A percentile compares a stretch with the other conserved stretches of the same genome.
These are phyloP conservation scores for Agapostemon virescens DNA, from an alignment of 2,888 invertebrate genomes.

Conservation along the genomic window DNA sequence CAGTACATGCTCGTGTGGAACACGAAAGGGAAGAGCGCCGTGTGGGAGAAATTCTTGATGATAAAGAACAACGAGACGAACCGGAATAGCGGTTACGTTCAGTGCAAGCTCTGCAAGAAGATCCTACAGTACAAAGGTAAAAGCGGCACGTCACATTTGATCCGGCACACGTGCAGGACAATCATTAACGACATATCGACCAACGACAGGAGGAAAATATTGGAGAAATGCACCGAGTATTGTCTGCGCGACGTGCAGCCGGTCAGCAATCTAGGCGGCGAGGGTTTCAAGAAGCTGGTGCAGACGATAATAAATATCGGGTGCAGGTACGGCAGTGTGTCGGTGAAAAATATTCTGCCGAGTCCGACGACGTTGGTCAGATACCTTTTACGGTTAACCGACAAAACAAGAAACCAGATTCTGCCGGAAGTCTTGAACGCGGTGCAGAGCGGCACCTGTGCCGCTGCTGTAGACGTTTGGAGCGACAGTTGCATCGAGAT, in stretches of 20 bases:
- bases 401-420: conserved; percentile 4
- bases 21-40: not conserved
- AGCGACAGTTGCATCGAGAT: not conserved
- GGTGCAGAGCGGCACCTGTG: not conserved
- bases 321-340: conserved; percentile 3
- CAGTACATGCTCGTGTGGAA: not conserved
- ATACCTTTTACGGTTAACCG: conserved; percentile 1
- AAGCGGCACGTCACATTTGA: not conserved
- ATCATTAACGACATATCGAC: not conserved
- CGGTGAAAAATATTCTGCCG: conserved; percentile 2
- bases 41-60: conserved; percentile 3
- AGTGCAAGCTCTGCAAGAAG: not conserved
- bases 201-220: not conserved
- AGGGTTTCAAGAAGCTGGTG: conserved; percentile 6
- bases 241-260: not conserved
- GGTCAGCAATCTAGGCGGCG: not conserved
- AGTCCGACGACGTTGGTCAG: not conserved
- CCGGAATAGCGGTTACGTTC: not conserved
- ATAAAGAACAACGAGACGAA: conserved; percentile 1
- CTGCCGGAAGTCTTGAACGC: conserved; percentile 9
- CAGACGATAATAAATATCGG: conserved; percentile 28
- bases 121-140: conserved; percentile 4
- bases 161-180: not conserved
- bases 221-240: conserved; percentile 2
- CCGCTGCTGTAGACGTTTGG: conserved; percentile 11